These are phyloP conservation scores for Lasioglossum oenotherae DNA, from an alignment of 2,888 invertebrate species.

Conservation along the genomic window DNA sequence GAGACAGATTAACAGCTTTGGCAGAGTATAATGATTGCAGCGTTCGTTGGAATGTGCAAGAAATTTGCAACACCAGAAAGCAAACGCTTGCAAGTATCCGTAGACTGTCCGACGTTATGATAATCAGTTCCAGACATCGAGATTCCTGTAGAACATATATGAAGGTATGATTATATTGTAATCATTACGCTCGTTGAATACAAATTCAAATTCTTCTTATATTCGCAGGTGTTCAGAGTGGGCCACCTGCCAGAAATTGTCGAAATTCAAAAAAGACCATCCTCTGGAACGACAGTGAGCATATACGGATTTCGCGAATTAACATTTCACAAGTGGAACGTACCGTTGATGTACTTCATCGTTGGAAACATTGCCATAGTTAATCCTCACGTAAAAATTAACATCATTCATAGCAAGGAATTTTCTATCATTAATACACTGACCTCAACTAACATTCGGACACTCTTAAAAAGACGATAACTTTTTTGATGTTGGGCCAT, in stretches of 20 bases:
- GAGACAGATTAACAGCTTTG: conserved; percentile 86
- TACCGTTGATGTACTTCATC: conserved; percentile 86
- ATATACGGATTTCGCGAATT: conserved; percentile 88
- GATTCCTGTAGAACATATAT: conserved; percentile 85
- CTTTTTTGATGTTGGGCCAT: too few species aligned
- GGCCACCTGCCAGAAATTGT: conserved; percentile 72
- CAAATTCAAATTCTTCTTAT: background rate
- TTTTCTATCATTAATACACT: too few species aligned
- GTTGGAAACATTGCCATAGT: conserved; percentile 88
- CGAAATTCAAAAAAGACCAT: conserved; percentile 85
- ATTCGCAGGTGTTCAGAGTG: conserved; percentile 40
- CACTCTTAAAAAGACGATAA: too few species aligned
- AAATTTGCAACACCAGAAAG: background rate
- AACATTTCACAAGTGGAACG: conserved; percentile 86
- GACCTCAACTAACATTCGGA: too few species aligned
- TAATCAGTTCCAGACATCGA: conserved; percentile 86
- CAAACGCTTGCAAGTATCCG: conserved; percentile 83
- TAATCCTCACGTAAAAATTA: conserved; percentile 85
- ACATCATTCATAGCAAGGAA: too few species aligned
- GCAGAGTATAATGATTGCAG: conserved; percentile 88
- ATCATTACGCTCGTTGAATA: too few species aligned
- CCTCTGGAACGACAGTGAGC: conserved; percentile 90
- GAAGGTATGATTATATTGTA: conserved; percentile 80
- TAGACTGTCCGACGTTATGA: conserved; percentile 86
- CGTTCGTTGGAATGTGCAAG: background rate